Base-by-base conservation (phyloP, 1,140 invertebrate genomes). In the Onthophagus taurus region DNA sequence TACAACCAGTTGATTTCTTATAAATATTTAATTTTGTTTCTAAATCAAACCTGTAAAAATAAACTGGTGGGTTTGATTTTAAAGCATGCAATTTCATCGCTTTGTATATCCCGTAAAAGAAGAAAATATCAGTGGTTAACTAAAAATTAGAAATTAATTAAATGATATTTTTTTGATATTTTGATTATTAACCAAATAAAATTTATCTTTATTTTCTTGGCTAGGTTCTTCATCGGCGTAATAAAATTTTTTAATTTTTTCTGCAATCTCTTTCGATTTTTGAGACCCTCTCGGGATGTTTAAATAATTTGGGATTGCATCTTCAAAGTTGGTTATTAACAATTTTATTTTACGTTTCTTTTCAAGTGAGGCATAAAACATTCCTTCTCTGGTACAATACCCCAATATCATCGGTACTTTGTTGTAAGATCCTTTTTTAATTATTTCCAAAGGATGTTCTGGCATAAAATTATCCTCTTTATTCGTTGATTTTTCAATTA, bases 371-470 rank as follows among this genome's bases (percentile, higher is more conserved):
- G 45, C 47, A 6, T 71, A 45, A 7, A 70, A 51, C 7, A 75
- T 51, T 11, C 74, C 73, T 65, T 84, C 81, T 9, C 65, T 58
- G 12, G 52, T 60, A 53, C 69, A 76, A 29, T 74, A 72, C 1
- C 81, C 81, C 12, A 72, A 51, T 5, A 83, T 67, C 12, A 74
- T 61, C 0, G 80, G 78, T 11, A 82, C 64, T 42, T 72, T 67
- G 21, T 70, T 52, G 26, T 69, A 69, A 31, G 61, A 60, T 36
- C 70, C 63, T 13, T 52, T 53, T 19, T 52, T 17, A 9, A 72
- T 45, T 33, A 65, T 46, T 35, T 65, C 47, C n/a, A 66, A 26
- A 4, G 68, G 64, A 13, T 63, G 41, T 47, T 68, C 57, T 2
- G 52, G 54, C 11, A 74, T 38, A 47, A 72, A 70, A 0, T 55